These are phyloP conservation scores for Merluccius polli DNA, from an alignment of 2,797 vertebrate genomes.

Conservation along the genomic window DNA sequence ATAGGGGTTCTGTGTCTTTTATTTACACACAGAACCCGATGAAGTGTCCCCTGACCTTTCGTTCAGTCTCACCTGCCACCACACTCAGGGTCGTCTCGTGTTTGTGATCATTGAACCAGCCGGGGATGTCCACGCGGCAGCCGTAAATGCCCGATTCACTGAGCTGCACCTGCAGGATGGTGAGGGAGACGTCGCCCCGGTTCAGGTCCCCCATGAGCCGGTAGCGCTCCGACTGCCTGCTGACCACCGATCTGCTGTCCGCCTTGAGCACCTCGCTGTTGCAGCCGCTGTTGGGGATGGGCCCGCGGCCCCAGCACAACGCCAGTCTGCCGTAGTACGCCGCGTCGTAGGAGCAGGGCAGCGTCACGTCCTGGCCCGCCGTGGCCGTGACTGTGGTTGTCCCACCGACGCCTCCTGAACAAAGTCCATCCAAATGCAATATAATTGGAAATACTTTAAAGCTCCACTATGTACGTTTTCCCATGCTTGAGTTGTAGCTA, in stretches of 20 bases:
- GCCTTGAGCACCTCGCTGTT: slow-evolving; percentile 56
- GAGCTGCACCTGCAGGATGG: slow-evolving; percentile 58
- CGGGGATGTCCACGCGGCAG: slow-evolving; percentile 76
- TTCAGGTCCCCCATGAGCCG: slow-evolving; percentile 52
- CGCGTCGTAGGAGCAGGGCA: slow-evolving; percentile 70
- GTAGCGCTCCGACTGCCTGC: slow-evolving; percentile 61
- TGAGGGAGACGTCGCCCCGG: slow-evolving; percentile 74
- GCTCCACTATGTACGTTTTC: too few relatives aligned
- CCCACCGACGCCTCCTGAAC: neutral
- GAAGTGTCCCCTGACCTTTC: too few relatives aligned
- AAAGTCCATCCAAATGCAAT: neutral
- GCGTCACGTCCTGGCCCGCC: slow-evolving; percentile 62
- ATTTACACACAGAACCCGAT: too few relatives aligned
- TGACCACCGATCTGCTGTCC: slow-evolving; percentile 55
- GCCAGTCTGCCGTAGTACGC: slow-evolving; percentile 44
- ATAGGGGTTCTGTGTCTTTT: neutral
- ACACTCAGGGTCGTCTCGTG: slow-evolving; percentile 56
- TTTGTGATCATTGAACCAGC: slow-evolving; percentile 74
- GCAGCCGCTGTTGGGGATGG: slow-evolving; percentile 64
- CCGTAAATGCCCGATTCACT: slow-evolving; percentile 78
- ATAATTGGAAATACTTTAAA: too few relatives aligned
- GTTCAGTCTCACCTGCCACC: slow-evolving; percentile 60
- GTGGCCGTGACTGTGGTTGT: slow-evolving; percentile 18
- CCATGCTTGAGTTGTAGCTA: too few relatives aligned
- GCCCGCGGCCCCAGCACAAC: slow-evolving; percentile 77